Percentiles rank a stretch among this genome's conserved stretches.
phyloP scores from a whole-genome alignment of 2,888 invertebrate species.

The Willowsia nigromaculata region DNA sequence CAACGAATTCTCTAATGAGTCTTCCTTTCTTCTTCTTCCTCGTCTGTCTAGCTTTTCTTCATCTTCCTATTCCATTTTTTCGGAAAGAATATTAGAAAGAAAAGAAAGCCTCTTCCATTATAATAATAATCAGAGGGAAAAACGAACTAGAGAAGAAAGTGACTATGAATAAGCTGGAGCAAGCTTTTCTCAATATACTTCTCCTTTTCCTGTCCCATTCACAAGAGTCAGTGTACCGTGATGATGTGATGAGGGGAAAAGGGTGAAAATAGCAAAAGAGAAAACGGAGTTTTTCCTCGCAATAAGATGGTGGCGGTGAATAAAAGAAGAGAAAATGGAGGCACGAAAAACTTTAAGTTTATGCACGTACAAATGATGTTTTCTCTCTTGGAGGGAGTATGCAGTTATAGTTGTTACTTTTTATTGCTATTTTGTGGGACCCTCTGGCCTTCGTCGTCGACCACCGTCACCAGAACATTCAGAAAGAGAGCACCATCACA shows the following conservation, averaged over 20 bases:
- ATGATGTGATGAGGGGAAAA: background rate
- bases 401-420: conserved; percentile 40
- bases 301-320: background rate
- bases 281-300: background rate
- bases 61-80: background rate
- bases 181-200: background rate
- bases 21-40: conserved; percentile 25
- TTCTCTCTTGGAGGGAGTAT: background rate
- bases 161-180: background rate
- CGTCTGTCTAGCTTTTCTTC: background rate
- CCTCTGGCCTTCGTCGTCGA: conserved; percentile 31
- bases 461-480: background rate
- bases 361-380: background rate
- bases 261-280: background rate
- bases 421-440: conserved; percentile 51
- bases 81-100: background rate
- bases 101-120: conserved; percentile 26
- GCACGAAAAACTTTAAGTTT: background rate
- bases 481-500: background rate
- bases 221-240: background rate
- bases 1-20: conserved; percentile 47
- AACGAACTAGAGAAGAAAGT: background rate
- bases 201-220: background rate
- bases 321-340: background rate
- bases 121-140: background rate